These are phyloP conservation scores for Geotrupes spiniger DNA, from an alignment of 2,888 invertebrate genomes.

Conservation along the genomic window DNA sequence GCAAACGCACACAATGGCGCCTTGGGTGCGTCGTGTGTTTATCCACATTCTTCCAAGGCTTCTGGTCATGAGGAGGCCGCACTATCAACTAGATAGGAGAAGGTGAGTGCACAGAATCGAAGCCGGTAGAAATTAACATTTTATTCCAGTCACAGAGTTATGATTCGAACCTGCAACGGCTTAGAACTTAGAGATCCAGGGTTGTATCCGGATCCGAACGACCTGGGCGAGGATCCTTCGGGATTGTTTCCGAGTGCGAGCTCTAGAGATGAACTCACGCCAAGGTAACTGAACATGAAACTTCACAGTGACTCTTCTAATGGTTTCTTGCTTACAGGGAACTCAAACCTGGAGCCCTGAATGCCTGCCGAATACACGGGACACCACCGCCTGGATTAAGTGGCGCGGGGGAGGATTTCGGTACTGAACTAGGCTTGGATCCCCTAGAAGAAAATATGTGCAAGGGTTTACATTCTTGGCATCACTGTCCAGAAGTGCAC, in stretches of 20 bases:
- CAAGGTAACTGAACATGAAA: conserved; percentile 46
- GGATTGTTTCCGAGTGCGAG: conserved; percentile 57
- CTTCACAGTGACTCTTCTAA: no score
- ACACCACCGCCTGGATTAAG: conserved; percentile 56
- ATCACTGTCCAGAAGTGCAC: conserved; percentile 86
- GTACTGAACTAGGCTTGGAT: conserved; percentile 46
- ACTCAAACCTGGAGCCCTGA: conserved; percentile 56
- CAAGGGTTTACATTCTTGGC: conserved; percentile 72
- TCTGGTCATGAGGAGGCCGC: conserved; percentile 86
- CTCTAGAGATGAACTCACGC: conserved; percentile 56
- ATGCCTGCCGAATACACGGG: conserved; percentile 60
- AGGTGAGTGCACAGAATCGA: conserved; percentile 40
- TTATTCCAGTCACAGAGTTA: conserved; percentile 53
- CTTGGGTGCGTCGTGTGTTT: conserved; percentile 94
- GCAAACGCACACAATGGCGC: conserved; percentile 96
- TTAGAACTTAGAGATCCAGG: conserved; percentile 64
- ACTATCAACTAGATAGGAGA: conserved; percentile 62
- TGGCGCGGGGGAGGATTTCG: conserved; percentile 51
- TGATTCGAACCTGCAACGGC: conserved; percentile 77
- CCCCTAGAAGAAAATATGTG: conserved; percentile 40
- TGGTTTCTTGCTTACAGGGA: no score
- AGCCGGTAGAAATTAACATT: neutral
- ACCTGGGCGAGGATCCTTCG: conserved; percentile 49
- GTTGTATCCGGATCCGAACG: conserved; percentile 42
- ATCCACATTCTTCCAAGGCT: conserved; percentile 93